Base-by-base conservation (phyloP, 2,113 vertebrate genomes). In the Cettia cetti region DNA sequence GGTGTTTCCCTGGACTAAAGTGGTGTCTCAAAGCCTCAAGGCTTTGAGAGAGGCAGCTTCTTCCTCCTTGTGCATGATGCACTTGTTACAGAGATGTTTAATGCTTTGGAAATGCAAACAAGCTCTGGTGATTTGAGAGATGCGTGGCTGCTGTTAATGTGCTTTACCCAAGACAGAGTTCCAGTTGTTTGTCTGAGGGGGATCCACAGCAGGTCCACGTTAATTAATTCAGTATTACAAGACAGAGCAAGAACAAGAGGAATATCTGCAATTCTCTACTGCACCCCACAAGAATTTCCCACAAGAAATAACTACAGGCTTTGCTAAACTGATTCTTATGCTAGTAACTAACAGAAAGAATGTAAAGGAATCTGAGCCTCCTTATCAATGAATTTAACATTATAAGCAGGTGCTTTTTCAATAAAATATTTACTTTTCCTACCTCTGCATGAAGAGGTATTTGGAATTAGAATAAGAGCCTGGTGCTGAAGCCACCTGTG, bases 311-410 rank as follows among this genome's bases (percentile, higher is more conserved):
- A 33, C 52, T 60, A 3, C 63, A 80, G 54, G 12, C 68, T 93
- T 81, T 86, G 39, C 60, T 75, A 40, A 92, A 56, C 20, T 42
- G 49, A 78, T 92, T 92, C 52, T 60, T 64, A 26, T 1, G 4
- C 80, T 35, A 71, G 82, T 23, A 82, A 81, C 17, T 33, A 60
- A 49, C 52, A 68, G 52, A 66, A 86, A 52, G 77, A 84, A 49
- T 33, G 57, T 44, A 68, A 94, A 92, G 52, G 65, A 86, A 75
- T 28, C 72, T 37, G 47, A 86, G 27, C 31, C 37, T 78, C 49
- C 52, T 92, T 81, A 71, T 75, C 28, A 2, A 93, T 90, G 35
- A 93, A 88, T 92, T 95, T 95, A 94, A 81, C 90, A 86, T 94
- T 65, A 91, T 33, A 90, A 82, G 64, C 61, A 78, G 30, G 53